Conservation (phyloP, 2,113 vertebrate genomes). For the Dryoscopus gambensis region DNA sequence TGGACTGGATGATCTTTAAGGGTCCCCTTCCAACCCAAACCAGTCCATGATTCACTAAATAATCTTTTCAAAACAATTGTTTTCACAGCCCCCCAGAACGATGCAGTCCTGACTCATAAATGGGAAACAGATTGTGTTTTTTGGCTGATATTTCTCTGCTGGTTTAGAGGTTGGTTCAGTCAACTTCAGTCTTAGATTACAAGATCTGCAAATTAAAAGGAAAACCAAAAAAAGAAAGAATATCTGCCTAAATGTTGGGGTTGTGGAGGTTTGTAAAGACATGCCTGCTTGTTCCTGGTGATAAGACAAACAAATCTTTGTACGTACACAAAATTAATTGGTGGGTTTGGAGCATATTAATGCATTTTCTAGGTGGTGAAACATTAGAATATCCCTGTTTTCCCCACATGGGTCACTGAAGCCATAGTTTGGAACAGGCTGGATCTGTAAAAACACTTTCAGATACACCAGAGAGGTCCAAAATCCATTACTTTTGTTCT, state of each 20-base stretch:
- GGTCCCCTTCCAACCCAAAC: neutral
- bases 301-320: neutral
- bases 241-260: constrained; percentile 78
- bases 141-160: constrained; percentile 82
- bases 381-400: neutral
- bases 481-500: neutral
- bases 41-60: constrained; percentile 48
- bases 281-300: constrained; percentile 49
- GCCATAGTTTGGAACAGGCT: neutral
- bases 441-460: neutral
- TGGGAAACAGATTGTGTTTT: constrained; percentile 92
- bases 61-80: constrained; percentile 91
- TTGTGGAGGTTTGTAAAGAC: constrained; percentile 74
- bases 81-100: constrained; percentile 87
- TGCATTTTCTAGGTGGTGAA: neutral
- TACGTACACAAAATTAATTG: neutral
- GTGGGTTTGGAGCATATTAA: neutral
- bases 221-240: constrained; percentile 82
- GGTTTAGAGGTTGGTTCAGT: constrained; percentile 87
- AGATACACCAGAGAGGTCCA: neutral
- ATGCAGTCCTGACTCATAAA: constrained; percentile 91
- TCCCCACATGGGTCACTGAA: neutral
- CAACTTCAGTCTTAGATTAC: constrained; percentile 93
- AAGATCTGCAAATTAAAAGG: constrained; percentile 97
- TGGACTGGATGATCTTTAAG: neutral